Percentiles rank a stretch among this genome's conserved stretches.
Conservation (phyloP, 2,888 invertebrate genomes). For the Ceraclea dissimilis region DNA sequence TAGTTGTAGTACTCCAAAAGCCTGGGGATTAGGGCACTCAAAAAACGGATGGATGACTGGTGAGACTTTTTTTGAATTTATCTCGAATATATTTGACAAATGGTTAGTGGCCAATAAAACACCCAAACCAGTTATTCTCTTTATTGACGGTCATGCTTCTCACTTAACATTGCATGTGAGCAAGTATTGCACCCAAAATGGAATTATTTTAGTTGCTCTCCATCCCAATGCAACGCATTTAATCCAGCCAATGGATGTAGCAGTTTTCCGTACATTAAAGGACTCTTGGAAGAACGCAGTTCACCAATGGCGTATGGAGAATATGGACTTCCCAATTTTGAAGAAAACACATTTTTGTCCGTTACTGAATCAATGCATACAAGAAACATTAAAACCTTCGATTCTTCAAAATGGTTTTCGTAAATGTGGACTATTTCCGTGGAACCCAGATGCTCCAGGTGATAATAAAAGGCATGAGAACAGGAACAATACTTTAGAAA, state of each 20-base stretch:
- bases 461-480: too few relatives aligned
- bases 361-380: slow-evolving; percentile 27
- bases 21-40: slow-evolving; percentile 33
- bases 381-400: slow-evolving; percentile 20
- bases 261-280: slow-evolving; percentile 32
- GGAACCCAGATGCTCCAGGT: slow-evolving; percentile 19
- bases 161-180: slow-evolving; percentile 32
- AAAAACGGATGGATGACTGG: slow-evolving; percentile 37
- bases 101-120: slow-evolving; percentile 32
- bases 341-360: slow-evolving; percentile 28
- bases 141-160: slow-evolving; percentile 34
- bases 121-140: slow-evolving; percentile 32
- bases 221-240: slow-evolving; percentile 33
- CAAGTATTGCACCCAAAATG: slow-evolving; percentile 33
- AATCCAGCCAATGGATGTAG: slow-evolving; percentile 33
- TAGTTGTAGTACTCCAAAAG: slow-evolving; percentile 28
- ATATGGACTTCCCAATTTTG: slow-evolving; percentile 26
- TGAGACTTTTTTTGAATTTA: slow-evolving; percentile 34
- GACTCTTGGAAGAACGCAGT: slow-evolving; percentile 27
- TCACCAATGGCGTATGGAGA: slow-evolving; percentile 27
- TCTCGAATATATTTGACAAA: slow-evolving; percentile 33
- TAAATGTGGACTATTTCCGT: slow-evolving; percentile 28
- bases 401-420: slow-evolving; percentile 28
- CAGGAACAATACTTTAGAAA: background rate
- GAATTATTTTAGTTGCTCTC: slow-evolving; percentile 32